Base-by-base conservation (phyloP, 2,888 invertebrate genomes). In the Ectemnius cavifrons region DNA sequence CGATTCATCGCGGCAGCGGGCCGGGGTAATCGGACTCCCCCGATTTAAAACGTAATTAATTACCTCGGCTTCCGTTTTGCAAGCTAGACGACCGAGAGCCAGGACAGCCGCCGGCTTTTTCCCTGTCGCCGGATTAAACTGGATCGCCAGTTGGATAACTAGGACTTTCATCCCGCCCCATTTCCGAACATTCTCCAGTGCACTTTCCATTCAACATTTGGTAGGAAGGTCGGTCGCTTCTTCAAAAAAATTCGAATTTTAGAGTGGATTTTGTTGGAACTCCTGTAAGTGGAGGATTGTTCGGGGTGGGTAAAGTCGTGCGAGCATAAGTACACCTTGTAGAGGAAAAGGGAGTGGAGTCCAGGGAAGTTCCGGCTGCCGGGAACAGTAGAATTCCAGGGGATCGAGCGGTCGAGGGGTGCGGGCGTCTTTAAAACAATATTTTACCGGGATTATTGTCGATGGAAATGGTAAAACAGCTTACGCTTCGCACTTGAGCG, bases 381-480 rank as follows among this genome's bases (percentile, higher is more conserved):
- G 14, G 5, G 16, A 52, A 52, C 52, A 52, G 52, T 5, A 61
- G 13, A 62, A 37, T 52, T 37, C 27, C 37, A 27, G n/a, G 57
- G 52, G 67, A 16, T 6, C 13, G 4, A 52, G 62, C 59, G 20
- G 23, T 37, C 63, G 64, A 47, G 62, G 27, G 27, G 49, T 65
- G 74, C 49, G 62, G 46, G 76, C 75, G 84, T 80, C 82, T 87
- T 85, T 83, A 81, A 87, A 88, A 89, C 87, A 89, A 89, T 89
- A 89, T 89, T 89, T 88, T 80, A 85, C 76, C 82, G 77, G 84
- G 87, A 88, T 89, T 88, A 87, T 86, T 86, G 83, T 82, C 81
- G 85, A 85, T 85, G 83, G 84, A 80, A 84, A 86, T 85, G 83
- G 80, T 85, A 84, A 86, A 87, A 85, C 85, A 85, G 87, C 85